Evolutionary conservation across 53 echinoderm and acorn worm species (phyloP), one percentile per base, ranked within the genome.

Genomic region (Apostichopus leukothele): DNA sequence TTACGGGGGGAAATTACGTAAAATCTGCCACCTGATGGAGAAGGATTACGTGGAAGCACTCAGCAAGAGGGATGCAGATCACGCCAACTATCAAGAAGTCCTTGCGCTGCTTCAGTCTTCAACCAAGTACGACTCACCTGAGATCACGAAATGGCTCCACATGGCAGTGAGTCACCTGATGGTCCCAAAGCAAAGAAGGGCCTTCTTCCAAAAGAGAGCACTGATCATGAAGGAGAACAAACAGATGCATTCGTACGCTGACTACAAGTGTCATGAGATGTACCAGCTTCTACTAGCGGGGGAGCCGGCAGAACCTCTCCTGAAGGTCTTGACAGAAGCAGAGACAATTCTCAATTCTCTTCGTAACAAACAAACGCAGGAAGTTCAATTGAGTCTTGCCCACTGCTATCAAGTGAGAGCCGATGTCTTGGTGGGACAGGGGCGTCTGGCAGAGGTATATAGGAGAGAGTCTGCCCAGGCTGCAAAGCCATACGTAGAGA

Each of bases 151-250:
- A 53, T 95, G 95, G 93, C 78, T 95, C 19, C 79, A 90, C 68
- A 67, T 92, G 52, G 92, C 92, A 9, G 93, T 96, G 10, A 92
- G 91, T 89, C 92, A 95, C 79, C 83, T 96, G 39, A 92, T 93
- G 88, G 90, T 92, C 11, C 90, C 92, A 9, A 90, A 95, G 71
- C 89, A 92, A 13, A 84, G 96, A 53, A 67, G 91, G n/a, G 86
- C 83, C 21, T 96, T 95, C 67, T 96, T 95, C 88, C 88, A 75
- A 60, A 88, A 83, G 67, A 67, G 95, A 71, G 96, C 95, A 22
- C 81, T 92, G 57, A 87, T 89, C 0, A 92, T 91, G 16, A 91
- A 89, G 66, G 78, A 84, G n/a, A 66, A 91, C 7, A 93, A 92
- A 7, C 89, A 95, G 39, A 88, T 91, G 83, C 89, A 91, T 57